Conservation (phyloP, 1,140 invertebrate genomes). For the Lordiphosa mommai region DNA sequence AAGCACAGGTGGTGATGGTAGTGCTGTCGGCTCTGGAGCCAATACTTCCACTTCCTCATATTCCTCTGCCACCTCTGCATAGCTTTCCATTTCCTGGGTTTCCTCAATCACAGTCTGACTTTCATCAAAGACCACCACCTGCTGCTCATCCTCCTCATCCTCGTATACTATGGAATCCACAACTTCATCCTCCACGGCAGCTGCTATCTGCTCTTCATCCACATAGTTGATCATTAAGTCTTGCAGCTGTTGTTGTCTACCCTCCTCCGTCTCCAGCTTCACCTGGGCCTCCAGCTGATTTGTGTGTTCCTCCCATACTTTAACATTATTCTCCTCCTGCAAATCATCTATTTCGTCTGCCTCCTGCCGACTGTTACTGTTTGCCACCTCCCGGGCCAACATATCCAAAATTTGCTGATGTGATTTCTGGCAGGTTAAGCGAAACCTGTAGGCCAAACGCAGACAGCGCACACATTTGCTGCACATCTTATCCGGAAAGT, state of each 20-base stretch:
- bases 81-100: slow-evolving; percentile 18
- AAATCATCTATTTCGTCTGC: slow-evolving; percentile 10
- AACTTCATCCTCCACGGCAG: slow-evolving; percentile 9
- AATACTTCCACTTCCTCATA: slow-evolving; percentile 55
- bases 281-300: slow-evolving; percentile 18
- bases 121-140: slow-evolving; percentile 24
- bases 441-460: slow-evolving; percentile 57
- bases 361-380: slow-evolving; percentile 4
- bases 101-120: slow-evolving; percentile 35
- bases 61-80: slow-evolving; percentile 15
- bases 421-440: slow-evolving; percentile 57
- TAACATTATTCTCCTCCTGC: slow-evolving; percentile 28
- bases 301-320: slow-evolving; percentile 41
- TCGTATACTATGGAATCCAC: slow-evolving; percentile 39
- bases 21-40: neutral
- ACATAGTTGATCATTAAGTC: slow-evolving; percentile 24
- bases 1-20: neutral
- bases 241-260: neutral
- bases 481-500: slow-evolving; percentile 69
- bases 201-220: slow-evolving; percentile 1
- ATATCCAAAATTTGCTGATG: slow-evolving; percentile 61
- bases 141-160: slow-evolving; percentile 24
- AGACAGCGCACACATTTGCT: slow-evolving; percentile 47
- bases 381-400: slow-evolving; percentile 27
- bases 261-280: slow-evolving; percentile 27